phyloP scores from a whole-genome alignment of 2,113 vertebrate species.

The Lamprologus sp. region DNA sequence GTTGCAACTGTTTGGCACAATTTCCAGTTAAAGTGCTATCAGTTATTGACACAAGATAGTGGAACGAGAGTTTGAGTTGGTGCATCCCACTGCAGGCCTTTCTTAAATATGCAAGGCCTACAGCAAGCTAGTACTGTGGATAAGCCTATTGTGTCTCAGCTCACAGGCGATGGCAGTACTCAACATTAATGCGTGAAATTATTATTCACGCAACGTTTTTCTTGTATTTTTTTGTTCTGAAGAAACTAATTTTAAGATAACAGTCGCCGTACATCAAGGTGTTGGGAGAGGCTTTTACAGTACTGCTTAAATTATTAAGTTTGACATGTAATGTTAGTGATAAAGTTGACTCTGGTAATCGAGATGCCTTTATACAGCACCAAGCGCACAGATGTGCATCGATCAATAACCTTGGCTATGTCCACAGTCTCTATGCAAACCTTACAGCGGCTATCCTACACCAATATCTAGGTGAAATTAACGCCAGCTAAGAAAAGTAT shows the following conservation, averaged over 20 bases:
- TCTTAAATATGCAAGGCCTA: slow-evolving; percentile 16
- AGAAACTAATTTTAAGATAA: neutral
- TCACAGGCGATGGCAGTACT: neutral
- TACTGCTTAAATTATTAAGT: neutral
- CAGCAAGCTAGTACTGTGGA: neutral
- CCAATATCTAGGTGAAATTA: neutral
- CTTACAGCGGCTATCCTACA: neutral
- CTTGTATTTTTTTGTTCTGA: neutral
- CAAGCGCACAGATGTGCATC: neutral
- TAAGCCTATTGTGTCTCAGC: neutral
- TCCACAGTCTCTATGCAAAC: neutral
- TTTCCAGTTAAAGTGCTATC: neutral
- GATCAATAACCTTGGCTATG: neutral
- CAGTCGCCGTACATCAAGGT: neutral
- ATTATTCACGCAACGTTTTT: neutral
- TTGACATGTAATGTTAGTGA: neutral
- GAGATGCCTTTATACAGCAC: neutral
- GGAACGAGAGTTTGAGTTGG: neutral
- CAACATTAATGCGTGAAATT: neutral
- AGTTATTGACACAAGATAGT: neutral
- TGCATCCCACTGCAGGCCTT: neutral
- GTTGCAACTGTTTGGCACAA: neutral
- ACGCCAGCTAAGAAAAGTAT: neutral
- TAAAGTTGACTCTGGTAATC: neutral
- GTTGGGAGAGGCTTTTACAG: neutral